Evolutionary conservation across 1,140 invertebrate genomes (phyloP), one percentile per base, ranked within the genome.

Genomic region (Pachyrhynchus sulphureomaculatus): DNA sequence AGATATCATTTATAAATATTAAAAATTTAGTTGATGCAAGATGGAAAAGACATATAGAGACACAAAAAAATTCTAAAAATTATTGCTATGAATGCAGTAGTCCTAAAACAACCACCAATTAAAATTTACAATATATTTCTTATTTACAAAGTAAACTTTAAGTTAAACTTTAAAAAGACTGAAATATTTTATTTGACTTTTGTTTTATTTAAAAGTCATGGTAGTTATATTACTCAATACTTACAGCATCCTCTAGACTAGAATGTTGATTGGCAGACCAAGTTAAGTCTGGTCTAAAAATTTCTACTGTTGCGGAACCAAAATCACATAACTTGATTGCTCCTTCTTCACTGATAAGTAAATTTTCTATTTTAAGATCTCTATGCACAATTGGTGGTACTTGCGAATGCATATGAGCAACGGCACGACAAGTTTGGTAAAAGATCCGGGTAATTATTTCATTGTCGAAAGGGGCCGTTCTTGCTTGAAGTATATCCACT

Each of bases 251-350:
- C 81, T 99, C 97, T 10, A 99, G 80, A 72, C 91, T 83, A 62
- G 89, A 90, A 68, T 96, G 84, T 80, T 96, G 90, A 70, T 93
- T 89, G 42, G 92, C 91, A 71, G 88, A 90, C 97, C 97, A 99
- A 32, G 88, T 86, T 18, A 88, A 81, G 75, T 96, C 91, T 17
- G 95, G 94, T 47, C 84, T 72, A 76, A 89, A 91, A 26, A 89
- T 81, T 72, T 94, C 88, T 15, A 86, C 90, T 21, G 94, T 97
- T 1, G 95, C 89, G 70, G 95, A 98, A 1, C 98, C 98, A 86
- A 99, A 99, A 81, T 99, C 98, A 81, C 98, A 99, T 42, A 99
- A 78, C 79, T 99, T 99, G 32, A 99, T 86, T 65, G 85, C 83
- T 62, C 94, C 93, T 71, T 91, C 84, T 58, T 78, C 76, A 64